phyloP scores from a whole-genome alignment of 2,888 invertebrate species.

The Lasiommata megera region DNA sequence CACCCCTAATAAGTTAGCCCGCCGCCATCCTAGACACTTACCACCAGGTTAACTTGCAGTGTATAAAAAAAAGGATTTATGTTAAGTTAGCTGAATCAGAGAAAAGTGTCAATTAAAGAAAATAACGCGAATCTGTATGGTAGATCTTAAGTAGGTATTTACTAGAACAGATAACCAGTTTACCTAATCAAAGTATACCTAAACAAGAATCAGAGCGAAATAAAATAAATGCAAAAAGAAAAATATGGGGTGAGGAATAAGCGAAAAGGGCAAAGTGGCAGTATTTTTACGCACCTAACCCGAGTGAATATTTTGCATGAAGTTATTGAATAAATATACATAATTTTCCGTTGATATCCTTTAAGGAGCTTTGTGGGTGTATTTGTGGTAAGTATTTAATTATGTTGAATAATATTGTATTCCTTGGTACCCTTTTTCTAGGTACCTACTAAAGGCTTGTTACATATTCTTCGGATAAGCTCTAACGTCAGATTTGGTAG shows the following conservation, averaged over 20 bases:
- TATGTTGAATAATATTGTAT: conserved; percentile 4
- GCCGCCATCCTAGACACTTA: no score
- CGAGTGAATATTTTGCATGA: conserved; percentile 27
- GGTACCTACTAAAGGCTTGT: no score
- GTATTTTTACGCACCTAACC: conserved; percentile 24
- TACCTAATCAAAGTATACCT: background rate
- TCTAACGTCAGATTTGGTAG: no score
- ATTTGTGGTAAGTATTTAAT: conserved; percentile 11
- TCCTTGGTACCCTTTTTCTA: background rate
- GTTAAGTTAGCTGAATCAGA: no score
- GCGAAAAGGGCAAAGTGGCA: conserved; percentile 20
- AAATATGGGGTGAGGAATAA: conserved; percentile 19
- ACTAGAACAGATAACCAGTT: background rate
- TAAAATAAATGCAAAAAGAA: background rate
- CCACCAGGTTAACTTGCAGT: no score
- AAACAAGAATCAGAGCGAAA: background rate
- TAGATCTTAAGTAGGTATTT: no score
- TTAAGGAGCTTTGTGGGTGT: conserved; percentile 22
- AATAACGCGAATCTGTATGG: no score
- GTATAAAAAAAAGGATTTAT: no score
- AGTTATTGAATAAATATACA: conserved; percentile 36
- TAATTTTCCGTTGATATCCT: conserved; percentile 29
- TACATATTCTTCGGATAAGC: no score
- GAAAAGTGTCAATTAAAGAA: no score
- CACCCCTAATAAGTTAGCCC: no score